Evolutionary conservation across 2,797 vertebrate species (phyloP), one percentile per base, ranked within the genome.

Genomic region (Enteromius thamalakanensis): DNA sequence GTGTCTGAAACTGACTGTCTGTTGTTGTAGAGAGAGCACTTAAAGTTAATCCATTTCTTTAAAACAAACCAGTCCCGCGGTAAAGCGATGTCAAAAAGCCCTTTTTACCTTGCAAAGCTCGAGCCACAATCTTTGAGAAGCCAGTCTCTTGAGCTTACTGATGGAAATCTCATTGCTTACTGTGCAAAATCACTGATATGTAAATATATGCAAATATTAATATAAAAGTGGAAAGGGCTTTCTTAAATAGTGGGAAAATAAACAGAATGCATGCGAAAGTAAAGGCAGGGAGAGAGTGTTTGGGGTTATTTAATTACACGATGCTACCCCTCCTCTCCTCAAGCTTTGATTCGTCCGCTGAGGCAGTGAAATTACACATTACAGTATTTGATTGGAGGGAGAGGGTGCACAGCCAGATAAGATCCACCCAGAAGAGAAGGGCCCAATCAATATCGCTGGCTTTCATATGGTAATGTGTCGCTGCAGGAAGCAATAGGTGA

Each of bases 391-490:
- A 79, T 71, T 81, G 70, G 71, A 45, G 21, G 60, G 47, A 45
- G 15, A 69, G 64, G 17, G 53, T 60, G 34, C 80, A 83, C 49
- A 75, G 32, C 82, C 51, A 37, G 75, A 84, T 74, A 71, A 85
- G 85, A 70, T 75, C 76, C 69, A 37, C 34, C 84, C 29, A 76
- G 62, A 76, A 40, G 77, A 84, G 74, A 76, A 81, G 23, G 11
- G 47, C 49, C 60, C 23, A 86, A 86, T 90, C 89, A 84, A 88
- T 88, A 80, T 53, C 47, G 0, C 10, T 21, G 40, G 68, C 84
- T 89, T 89, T 89, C 72, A 88, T 86, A 90, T 88, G 89, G 55
- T 86, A 85, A 89, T 87, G 51, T 58, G 26, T 40, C 37, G 1
- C 87, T 80, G 85, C 85, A 84, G 85, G 80, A 85, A 84, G 80